Evolutionary conservation across 2,113 vertebrate genomes (phyloP), one percentile per base, ranked within the genome.

Genomic region (Patagioenas fasciata): DNA sequence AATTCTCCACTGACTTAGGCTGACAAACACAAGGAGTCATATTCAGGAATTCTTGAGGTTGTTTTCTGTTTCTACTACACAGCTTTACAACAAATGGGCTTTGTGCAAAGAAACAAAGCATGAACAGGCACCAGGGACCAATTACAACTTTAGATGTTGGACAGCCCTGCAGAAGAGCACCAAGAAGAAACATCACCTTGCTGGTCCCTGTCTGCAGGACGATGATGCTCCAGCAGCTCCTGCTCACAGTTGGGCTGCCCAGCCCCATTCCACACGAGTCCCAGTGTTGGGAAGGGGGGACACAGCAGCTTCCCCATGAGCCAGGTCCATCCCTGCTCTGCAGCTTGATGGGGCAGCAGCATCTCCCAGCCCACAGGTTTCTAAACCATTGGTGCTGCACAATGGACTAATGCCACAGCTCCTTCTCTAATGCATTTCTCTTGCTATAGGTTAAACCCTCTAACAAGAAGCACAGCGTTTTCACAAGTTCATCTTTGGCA

Each of bases 211-310:
- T 38, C 28, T 38, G 14, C 31, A 16, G 7, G 23, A 13, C 3
- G 0, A 66, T 4, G 47, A 47, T 47, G 44, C 44, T 79, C 29
- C 24, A 54, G 74, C 23, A 54, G 53, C 16, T 61, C n/a, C 56
- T n/a, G 19, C 14, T 51, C 10, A 20, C 47, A 26, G 8, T 18
- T 0, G 7, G 36, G 53, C 51, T 51, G 65, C 51, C 65, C 42
- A 21, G 3, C 13, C 36, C 50, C 11, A 48, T 13, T 34, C 51
- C 51, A 26, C 50, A 2, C 24, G 69, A 47, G 19, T 17, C 29
- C 2, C 0, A 42, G 15, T 1, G 3, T 28, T 24, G 38, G 8
- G 23, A 40, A n/a, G 12, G 31, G 24, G 0, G 13, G 42, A 2
- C 15, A 53, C 0, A 2, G 19, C 29, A 47, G 20, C 74, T 54